Base-by-base conservation (phyloP, 2,888 invertebrate genomes). In the Anorthoa munda region DNA sequence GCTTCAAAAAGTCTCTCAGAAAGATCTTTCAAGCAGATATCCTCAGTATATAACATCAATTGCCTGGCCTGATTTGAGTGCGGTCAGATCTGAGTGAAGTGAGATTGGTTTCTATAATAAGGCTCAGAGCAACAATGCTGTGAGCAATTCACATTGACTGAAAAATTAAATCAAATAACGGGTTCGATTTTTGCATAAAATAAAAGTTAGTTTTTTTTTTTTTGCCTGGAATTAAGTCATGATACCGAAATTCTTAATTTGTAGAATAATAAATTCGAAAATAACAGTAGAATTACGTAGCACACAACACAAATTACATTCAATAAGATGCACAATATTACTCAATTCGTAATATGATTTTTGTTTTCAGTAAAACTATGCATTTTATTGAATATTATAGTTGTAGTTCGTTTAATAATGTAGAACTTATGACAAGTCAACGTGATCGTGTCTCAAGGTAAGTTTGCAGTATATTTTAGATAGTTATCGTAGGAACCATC, bases 291-390 rank as follows among this genome's bases (percentile, higher is more conserved):
- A 23, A 21, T 0, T 26, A 7, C 2, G 12, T 53, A 45, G 21
- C 18, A 64, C 63, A 76, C 59, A 48, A 71, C 21, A 76, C 63
- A 64, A n/a, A 59, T 26, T 70, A 26, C 12, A 18, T 60, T 67
- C 26, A 26, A 45, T 18, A 39, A 21, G 31, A 70, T 59, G 58
- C 51, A 72, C 65, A 55, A 21, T 72, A 45, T 58, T 13, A 50
- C 31, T 50, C 17, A 26, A 18, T 18, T 1, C 7, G n/a, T 11
- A 59, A 9, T 13, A 21, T 13, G n/a, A 15, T 4, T 17, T 26
- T 11, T 9, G n/a, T 13, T 18, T 2, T 1, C 7, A 55, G 18
- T 17, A 13, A 5, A 48, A 18, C 3, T 31, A 55, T 75, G 48
- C 53, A 64, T 48, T 53, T 71, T 53, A n/a, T 26, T 60, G 48